Conservation (phyloP, 2,888 invertebrate genomes). For the Nipponacmea schrenckii region DNA sequence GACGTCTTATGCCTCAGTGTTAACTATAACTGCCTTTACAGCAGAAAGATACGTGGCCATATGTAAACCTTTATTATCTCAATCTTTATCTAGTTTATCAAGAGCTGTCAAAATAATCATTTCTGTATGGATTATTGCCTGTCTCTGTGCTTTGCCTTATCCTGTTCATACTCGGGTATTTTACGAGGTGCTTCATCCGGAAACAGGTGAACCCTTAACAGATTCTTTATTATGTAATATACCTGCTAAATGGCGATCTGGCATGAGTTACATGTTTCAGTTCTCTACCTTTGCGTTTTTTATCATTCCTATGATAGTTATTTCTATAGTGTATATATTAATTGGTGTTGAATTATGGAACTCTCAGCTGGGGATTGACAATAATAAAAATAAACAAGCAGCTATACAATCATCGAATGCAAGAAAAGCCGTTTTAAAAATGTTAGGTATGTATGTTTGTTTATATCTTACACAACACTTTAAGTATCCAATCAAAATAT, state of each 20-base stretch:
- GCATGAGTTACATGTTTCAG: conserved; percentile 74
- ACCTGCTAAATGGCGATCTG: conserved; percentile 42
- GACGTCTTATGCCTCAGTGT: conserved; percentile 88
- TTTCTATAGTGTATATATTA: conserved; percentile 78
- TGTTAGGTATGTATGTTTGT: conserved; percentile 55
- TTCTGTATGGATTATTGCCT: conserved; percentile 80
- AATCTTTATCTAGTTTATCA: conserved; percentile 84
- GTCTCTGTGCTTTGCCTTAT: conserved; percentile 75
- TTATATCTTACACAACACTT: neutral
- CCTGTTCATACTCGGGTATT: conserved; percentile 56
- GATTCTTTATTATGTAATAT: conserved; percentile 62
- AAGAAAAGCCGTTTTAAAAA: conserved; percentile 57
- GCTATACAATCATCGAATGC: conserved; percentile 35
- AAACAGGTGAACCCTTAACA: conserved; percentile 40
- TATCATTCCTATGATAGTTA: conserved; percentile 78
- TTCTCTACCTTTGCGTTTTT: conserved; percentile 86
- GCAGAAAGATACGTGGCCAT: conserved; percentile 89
- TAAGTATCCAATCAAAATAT: neutral
- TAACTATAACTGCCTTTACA: conserved; percentile 92
- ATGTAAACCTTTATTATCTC: conserved; percentile 86
- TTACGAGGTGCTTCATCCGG: conserved; percentile 44
- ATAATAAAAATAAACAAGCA: conserved; percentile 31
- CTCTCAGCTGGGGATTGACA: conserved; percentile 36
- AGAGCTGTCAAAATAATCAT: conserved; percentile 84
- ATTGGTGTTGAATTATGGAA: conserved; percentile 58